A percentile compares a stretch with the other conserved stretches of the same genome.
Evolutionary conservation across 2,888 invertebrate genomes (phyloP).

Genomic region (Folsomia manolachei): DNA sequence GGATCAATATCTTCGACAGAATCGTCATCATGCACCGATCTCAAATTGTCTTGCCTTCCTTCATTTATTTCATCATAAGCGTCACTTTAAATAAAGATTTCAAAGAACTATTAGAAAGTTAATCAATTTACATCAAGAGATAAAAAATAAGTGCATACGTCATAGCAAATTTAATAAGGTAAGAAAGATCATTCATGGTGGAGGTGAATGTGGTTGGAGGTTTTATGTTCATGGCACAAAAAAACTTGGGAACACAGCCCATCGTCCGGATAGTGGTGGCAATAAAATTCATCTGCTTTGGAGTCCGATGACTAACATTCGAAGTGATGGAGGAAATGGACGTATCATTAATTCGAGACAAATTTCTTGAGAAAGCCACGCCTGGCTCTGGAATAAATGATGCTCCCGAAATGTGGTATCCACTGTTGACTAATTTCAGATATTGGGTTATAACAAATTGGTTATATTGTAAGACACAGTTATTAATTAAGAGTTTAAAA

Average conservation of each 20-base stretch:
- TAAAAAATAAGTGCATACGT: not conserved
- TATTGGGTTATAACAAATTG: too few species aligned
- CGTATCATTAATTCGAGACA: too few species aligned
- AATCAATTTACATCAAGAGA: not conserved
- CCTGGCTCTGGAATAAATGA: too few species aligned
- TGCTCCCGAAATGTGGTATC: too few species aligned
- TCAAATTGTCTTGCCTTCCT: not conserved
- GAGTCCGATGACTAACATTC: not conserved
- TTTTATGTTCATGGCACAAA: not conserved
- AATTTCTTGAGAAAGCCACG: too few species aligned
- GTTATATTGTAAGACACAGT: too few species aligned
- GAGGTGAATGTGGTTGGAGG: not conserved
- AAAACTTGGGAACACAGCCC: not conserved
- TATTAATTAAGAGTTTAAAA: too few species aligned
- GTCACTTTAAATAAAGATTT: not conserved
- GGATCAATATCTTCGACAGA: not conserved
- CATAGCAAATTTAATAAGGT: not conserved
- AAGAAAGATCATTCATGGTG: not conserved
- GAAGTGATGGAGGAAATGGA: too few species aligned
- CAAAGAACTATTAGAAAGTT: not conserved
- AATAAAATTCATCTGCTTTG: not conserved
- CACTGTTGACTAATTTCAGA: too few species aligned
- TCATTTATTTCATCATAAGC: not conserved
- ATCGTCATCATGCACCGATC: not conserved
- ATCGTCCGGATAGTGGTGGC: not conserved